These are phyloP conservation scores for Emys orbicularis DNA, from an alignment of 2,797 vertebrate species.

Conservation along the genomic window DNA sequence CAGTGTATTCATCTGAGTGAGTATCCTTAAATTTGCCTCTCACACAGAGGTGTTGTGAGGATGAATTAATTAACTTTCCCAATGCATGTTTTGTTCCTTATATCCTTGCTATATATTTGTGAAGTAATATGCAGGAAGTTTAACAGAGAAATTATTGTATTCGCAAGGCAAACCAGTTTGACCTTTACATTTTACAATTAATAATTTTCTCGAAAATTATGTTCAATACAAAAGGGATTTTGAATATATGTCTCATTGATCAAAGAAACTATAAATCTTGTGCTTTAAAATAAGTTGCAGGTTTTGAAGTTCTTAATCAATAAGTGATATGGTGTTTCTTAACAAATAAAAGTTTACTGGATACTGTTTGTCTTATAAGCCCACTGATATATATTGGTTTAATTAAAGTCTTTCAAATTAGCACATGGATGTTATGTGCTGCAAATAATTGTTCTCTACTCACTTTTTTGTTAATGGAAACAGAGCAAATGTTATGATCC, in stretches of 20 bases:
- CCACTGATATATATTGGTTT: slow-evolving; percentile 87
- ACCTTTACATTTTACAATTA: not conserved
- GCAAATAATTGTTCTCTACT: slow-evolving; percentile 83
- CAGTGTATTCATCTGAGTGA: not conserved
- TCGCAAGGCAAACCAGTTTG: not conserved
- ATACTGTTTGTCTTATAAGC: slow-evolving; percentile 77
- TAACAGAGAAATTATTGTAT: not conserved
- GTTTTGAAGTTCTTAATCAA: slow-evolving; percentile 60
- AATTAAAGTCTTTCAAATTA: slow-evolving; percentile 89
- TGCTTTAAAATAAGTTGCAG: slow-evolving; percentile 58
- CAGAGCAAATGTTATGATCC: slow-evolving; percentile 44
- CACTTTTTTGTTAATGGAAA: slow-evolving; percentile 77
- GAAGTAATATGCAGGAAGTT: not conserved
- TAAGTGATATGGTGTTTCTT: slow-evolving; percentile 58
- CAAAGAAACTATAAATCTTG: slow-evolving; percentile 45
- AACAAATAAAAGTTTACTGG: slow-evolving; percentile 71
- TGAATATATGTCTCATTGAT: not conserved
- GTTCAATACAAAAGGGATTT: not conserved
- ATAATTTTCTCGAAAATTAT: not conserved
- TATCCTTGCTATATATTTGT: not conserved
- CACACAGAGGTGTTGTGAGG: not conserved
- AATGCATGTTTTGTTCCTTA: not conserved
- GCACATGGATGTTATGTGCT: slow-evolving; percentile 88
- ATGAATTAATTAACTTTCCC: not conserved
- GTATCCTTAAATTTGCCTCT: not conserved